These are phyloP conservation scores for Atopsyche davidsoni DNA, from an alignment of 1,140 invertebrate genomes.

Conservation along the genomic window DNA sequence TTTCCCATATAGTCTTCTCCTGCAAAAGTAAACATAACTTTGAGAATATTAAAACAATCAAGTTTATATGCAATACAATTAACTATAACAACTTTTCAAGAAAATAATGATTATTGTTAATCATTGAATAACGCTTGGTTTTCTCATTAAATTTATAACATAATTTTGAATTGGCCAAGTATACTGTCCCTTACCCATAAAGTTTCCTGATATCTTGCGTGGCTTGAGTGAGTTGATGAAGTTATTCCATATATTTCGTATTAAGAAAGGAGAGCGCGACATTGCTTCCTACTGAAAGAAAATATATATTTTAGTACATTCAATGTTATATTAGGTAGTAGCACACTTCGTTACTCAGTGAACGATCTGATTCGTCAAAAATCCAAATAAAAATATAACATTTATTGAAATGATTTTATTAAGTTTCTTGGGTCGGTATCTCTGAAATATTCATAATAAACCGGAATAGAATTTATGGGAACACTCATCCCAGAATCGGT, in stretches of 20 bases:
- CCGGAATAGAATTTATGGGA: no score
- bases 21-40: conserved; percentile 28
- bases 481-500: no score
- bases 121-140: not conserved
- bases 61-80: not conserved
- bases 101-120: not conserved
- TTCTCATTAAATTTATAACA: not conserved
- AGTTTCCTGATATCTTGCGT: conserved; percentile 45
- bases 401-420: no score
- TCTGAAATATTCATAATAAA: no score
- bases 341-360: no score
- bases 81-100: not conserved
- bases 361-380: no score
- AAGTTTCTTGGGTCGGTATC: no score
- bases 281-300: no score
- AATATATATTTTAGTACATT: no score
- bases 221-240: conserved; percentile 57
- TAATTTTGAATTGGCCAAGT: not conserved
- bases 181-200: conserved; percentile 34
- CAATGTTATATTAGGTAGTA: no score
- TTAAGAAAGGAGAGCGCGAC: no score
- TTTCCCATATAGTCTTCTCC: conserved; percentile 75
- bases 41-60: conserved; percentile 3
- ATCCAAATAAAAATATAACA: no score
- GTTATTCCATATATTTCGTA: conserved; percentile 33